Evolutionary conservation across 2,113 vertebrate genomes (phyloP), one percentile per base, ranked within the genome.

Genomic region (Beaufortia kweichowensis): DNA sequence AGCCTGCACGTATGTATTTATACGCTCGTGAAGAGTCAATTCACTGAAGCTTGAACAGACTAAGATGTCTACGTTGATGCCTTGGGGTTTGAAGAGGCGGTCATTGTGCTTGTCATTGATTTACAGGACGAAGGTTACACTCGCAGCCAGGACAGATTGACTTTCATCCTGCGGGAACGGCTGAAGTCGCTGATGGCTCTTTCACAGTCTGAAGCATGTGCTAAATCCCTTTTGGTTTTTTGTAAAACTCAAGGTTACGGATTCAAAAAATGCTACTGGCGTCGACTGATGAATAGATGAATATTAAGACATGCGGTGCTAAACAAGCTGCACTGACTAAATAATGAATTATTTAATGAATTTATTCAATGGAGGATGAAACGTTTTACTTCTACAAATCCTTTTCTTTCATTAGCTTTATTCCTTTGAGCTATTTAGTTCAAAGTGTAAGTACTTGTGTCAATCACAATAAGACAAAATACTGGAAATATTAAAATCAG

Each of bases 211-310:
- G 64, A 65, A 63, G 75, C 78, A 53, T 69, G 39, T 57, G 79
- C 50, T 75, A 74, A 81, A 68, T 68, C 64, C 75, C 41, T 69
- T 82, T 79, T 76, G 79, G 55, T 56, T 46, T 2, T 82, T 67
- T 79, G 73, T 86, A 83, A 74, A 84, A 75, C 61, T 66, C 72
- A 78, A 55, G 66, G 61, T 70, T 28, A 50, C 65, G 33, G 61
- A 2, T 1, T n/a, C 23, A 29, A 11, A 69, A 76, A 75, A 62
- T 53, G 64, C 39, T n/a, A 59, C 55, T 59, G 55, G 15, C 21
- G 8, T 28, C 1, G 55, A 61, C 39, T 66, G 70, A 71, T 35
- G 59, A 72, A 71, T 67, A 73, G 46, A 62, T 9, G 26, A 21
- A 48, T 62, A 1, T 28, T 31, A 53, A 78, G 76, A 78, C 71